These are phyloP conservation scores for Oreonectes daqikongensis DNA, from an alignment of 2,797 vertebrate genomes.

Conservation along the genomic window DNA sequence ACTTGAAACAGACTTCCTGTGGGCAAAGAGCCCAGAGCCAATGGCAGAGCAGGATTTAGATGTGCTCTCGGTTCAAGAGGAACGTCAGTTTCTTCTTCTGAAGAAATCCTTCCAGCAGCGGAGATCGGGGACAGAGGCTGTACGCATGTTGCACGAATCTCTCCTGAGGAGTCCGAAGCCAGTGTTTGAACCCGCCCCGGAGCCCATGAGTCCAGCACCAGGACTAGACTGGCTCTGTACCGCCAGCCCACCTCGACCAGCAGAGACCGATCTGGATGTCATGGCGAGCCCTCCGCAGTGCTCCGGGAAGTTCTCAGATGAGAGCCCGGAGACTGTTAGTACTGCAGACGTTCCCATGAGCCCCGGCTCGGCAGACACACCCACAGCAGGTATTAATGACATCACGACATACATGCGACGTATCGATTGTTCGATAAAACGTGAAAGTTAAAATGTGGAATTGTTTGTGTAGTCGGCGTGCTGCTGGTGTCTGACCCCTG, in stretches of 20 bases:
- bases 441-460: too few relatives aligned
- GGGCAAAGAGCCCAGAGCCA: not conserved
- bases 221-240: conserved; percentile 31
- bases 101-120: conserved; percentile 29
- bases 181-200: not conserved
- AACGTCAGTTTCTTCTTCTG: conserved; percentile 13
- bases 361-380: conserved; percentile 7
- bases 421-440: too few relatives aligned
- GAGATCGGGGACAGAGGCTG: not conserved
- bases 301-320: not conserved
- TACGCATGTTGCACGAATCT: conserved; percentile 1
- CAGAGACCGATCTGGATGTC: conserved; percentile 21
- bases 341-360: not conserved
- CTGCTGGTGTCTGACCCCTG: conserved; percentile 82
- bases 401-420: too few relatives aligned
- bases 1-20: not conserved
- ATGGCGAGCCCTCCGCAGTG: conserved; percentile 15
- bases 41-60: conserved; percentile 1
- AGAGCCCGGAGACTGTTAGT: not conserved
- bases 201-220: conserved; percentile 63
- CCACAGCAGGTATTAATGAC: conserved; percentile 11
- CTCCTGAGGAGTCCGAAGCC: conserved; percentile 54
- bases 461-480: not conserved
- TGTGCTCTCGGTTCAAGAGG: not conserved
- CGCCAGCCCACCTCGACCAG: conserved; percentile 50